Evolutionary conservation across 2,888 invertebrate species (phyloP).

Genomic region (Hemistola chrysoprasaria): DNA sequence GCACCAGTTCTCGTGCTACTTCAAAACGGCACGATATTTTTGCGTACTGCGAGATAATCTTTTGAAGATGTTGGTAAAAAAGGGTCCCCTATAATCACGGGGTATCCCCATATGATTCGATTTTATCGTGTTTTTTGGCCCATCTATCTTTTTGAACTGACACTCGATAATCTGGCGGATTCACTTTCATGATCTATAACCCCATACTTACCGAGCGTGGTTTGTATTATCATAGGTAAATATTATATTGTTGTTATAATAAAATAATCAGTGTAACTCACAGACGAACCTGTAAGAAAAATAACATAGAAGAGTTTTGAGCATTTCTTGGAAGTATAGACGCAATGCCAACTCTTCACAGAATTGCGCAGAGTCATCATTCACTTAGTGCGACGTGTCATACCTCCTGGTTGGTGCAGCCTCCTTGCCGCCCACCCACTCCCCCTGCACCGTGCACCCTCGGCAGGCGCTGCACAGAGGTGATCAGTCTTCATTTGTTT

Average conservation of each 20-base stretch:
- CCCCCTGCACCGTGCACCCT: constrained; percentile 29
- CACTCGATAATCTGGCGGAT: constrained; percentile 36
- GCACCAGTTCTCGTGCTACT: constrained; percentile 29
- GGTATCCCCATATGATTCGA: constrained; percentile 36
- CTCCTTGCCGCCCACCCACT: constrained; percentile 26
- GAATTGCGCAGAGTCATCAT: constrained; percentile 50
- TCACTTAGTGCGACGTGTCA: constrained; percentile 73
- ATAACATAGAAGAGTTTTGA: too few relatives aligned
- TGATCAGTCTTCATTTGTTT: constrained; percentile 79
- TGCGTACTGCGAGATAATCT: constrained; percentile 23
- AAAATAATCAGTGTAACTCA: too few relatives aligned
- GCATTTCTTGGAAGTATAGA: constrained; percentile 1
- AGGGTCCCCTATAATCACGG: constrained; percentile 32
- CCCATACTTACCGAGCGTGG: too few relatives aligned
- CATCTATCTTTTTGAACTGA: constrained; percentile 41
- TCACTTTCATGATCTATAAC: constrained; percentile 18
- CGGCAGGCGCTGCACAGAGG: constrained; percentile 46
- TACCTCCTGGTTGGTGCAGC: constrained; percentile 41
- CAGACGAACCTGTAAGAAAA: too few relatives aligned
- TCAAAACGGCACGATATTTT: constrained; percentile 27
- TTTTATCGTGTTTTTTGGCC: constrained; percentile 36
- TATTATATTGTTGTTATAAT: background rate
- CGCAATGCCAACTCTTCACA: constrained; percentile 5
- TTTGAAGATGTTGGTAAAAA: constrained; percentile 28
- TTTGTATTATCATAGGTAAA: background rate